Conservation (phyloP, 2,888 invertebrate genomes). For the Metalampra italica region DNA sequence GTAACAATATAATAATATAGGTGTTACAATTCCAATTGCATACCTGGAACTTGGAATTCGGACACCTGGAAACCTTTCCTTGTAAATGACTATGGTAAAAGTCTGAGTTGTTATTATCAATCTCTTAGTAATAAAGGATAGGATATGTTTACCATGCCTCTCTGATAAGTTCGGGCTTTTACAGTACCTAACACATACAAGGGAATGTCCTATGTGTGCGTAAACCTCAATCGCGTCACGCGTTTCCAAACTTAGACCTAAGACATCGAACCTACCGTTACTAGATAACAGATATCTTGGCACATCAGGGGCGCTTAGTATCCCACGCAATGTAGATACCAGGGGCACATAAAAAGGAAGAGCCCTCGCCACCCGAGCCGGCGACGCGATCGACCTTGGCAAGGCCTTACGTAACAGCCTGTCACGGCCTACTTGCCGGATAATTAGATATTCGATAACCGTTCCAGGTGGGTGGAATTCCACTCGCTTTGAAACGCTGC, state of each 20-base stretch:
- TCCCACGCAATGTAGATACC: constrained; percentile 1
- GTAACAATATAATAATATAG: too few relatives aligned
- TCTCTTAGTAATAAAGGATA: too few relatives aligned
- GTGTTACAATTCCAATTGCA: too few relatives aligned
- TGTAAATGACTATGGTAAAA: too few relatives aligned
- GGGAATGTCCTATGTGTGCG: too few relatives aligned
- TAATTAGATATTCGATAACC: constrained; percentile 18
- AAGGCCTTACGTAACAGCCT: constrained; percentile 4
- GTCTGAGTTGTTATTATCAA: too few relatives aligned
- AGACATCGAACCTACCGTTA: background rate
- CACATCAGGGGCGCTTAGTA: background rate
- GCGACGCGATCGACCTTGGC: constrained; percentile 10
- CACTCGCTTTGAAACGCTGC: background rate
- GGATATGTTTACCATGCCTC: too few relatives aligned
- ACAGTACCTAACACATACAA: too few relatives aligned
- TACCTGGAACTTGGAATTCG: too few relatives aligned
- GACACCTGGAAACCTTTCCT: too few relatives aligned
- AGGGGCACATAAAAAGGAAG: constrained; percentile 6
- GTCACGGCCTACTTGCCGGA: constrained; percentile 11
- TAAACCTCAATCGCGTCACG: background rate
- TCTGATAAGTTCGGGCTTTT: too few relatives aligned
- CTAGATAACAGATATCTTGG: background rate
- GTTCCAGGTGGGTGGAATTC: constrained; percentile 6
- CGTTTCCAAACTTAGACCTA: background rate
- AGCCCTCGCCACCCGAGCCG: background rate